Evolutionary conservation across 2,113 vertebrate genomes (phyloP).

Genomic region (Hippocampus comes): DNA sequence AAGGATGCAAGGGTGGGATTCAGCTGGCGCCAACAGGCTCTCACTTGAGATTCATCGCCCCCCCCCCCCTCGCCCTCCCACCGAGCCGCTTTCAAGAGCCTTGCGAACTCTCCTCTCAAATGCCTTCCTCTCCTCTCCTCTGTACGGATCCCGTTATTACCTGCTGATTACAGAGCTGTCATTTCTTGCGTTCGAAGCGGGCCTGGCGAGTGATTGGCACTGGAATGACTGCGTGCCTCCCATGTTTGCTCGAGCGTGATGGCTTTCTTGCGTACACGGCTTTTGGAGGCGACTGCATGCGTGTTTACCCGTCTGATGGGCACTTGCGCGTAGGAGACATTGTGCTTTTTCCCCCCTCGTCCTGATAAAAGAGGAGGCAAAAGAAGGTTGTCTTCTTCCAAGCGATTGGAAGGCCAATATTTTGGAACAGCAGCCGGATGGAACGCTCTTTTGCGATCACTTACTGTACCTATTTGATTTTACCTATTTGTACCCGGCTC

Average conservation of each 20-base stretch:
- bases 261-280: conserved; percentile 3
- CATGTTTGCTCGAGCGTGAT: conserved; percentile 19
- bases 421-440: conserved; percentile 4
- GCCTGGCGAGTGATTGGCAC: conserved; percentile 43
- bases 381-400: conserved; percentile 30
- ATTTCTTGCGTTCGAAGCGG: conserved; percentile 36
- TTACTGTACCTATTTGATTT: not conserved
- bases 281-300: conserved; percentile 19
- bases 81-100: conserved; percentile 48
- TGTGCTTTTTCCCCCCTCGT: conserved; percentile 33
- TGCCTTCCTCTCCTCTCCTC: conserved; percentile 12
- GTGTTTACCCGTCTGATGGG: conserved; percentile 36
- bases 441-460: not conserved
- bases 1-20: conserved; percentile 40
- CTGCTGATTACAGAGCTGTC: conserved; percentile 65
- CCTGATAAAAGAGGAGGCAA: conserved; percentile 50
- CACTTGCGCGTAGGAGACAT: conserved; percentile 15
- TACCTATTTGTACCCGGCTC: too few species aligned
- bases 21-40: conserved; percentile 57
- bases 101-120: conserved; percentile 25
- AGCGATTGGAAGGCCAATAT: conserved; percentile 3
- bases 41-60: conserved; percentile 41
- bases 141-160: conserved; percentile 45
- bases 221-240: conserved; percentile 24
- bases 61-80: conserved; percentile 2